Percentiles rank a stretch among this genome's conserved stretches.
These are phyloP conservation scores for Drosophila merina DNA, from an alignment of 2,888 invertebrate species.

Conservation along the genomic window DNA sequence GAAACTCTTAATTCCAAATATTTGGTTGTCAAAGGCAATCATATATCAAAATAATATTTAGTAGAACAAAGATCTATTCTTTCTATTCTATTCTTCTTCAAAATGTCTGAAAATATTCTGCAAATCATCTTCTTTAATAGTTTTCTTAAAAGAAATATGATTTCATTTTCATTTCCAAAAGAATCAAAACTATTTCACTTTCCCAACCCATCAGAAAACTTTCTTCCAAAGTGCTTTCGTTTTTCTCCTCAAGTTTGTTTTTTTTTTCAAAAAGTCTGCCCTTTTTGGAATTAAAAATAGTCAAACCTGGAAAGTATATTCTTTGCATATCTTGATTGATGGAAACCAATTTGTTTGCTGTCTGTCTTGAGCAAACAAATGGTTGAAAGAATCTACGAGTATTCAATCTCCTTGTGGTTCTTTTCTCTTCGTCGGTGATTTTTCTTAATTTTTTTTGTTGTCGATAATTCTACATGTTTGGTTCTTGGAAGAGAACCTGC, in stretches of 20 bases:
- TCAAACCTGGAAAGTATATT: not conserved
- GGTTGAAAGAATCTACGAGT: conserved; percentile 14
- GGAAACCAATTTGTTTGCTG: conserved; percentile 58
- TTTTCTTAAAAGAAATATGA: too few relatives aligned
- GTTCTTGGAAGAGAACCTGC: conserved; percentile 28
- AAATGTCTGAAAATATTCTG: too few relatives aligned
- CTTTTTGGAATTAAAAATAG: not conserved
- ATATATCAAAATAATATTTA: too few relatives aligned
- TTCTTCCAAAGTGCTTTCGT: not conserved
- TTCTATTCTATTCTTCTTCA: too few relatives aligned
- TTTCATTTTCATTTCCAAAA: not conserved
- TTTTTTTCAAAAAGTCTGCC: not conserved
- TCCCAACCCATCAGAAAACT: not conserved
- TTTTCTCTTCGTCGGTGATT: conserved; percentile 35
- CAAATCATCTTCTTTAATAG: too few relatives aligned
- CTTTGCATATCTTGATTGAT: conserved; percentile 51
- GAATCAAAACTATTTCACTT: not conserved
- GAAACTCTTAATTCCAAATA: too few relatives aligned
- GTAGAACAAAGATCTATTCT: too few relatives aligned
- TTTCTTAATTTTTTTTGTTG: conserved; percentile 8
- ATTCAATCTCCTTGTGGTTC: conserved; percentile 10
- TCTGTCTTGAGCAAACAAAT: conserved; percentile 40
- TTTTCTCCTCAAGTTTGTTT: not conserved
- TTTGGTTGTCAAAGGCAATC: too few relatives aligned
- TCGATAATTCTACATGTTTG: not conserved